Evolutionary conservation across 2,888 invertebrate species (phyloP).

Genomic region (Herminia tarsipennalis): DNA sequence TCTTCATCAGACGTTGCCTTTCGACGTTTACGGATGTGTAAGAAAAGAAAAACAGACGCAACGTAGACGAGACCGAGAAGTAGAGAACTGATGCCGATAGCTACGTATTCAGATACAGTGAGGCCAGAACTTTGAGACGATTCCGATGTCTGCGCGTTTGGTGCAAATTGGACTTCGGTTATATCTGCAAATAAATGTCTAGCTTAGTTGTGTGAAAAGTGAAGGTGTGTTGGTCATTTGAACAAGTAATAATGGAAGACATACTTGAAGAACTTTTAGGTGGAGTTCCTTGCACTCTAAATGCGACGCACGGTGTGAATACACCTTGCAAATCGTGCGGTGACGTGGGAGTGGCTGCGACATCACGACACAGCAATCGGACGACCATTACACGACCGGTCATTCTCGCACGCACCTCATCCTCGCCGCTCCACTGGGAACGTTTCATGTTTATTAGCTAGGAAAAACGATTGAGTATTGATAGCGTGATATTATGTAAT

Average conservation of each 20-base stretch:
- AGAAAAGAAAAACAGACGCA: slow-evolving; percentile 92
- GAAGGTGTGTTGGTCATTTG: not conserved
- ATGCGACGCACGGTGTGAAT: slow-evolving; percentile 94
- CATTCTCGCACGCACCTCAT: slow-evolving; percentile 90
- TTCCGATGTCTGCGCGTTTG: slow-evolving; percentile 86
- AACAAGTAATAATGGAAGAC: slow-evolving; percentile 8
- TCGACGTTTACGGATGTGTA: slow-evolving; percentile 90
- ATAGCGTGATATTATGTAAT: not conserved
- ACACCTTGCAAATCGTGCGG: slow-evolving; percentile 85
- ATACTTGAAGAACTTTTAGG: slow-evolving; percentile 82
- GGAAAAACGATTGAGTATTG: not conserved
- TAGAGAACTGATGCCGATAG: slow-evolving; percentile 93
- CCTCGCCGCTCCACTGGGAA: slow-evolving; percentile 93
- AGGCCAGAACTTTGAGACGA: slow-evolving; percentile 86
- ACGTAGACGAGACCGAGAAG: slow-evolving; percentile 95
- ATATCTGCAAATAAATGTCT: slow-evolving; percentile 85
- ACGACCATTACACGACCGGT: slow-evolving; percentile 93
- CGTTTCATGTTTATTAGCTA: slow-evolving; percentile 42
- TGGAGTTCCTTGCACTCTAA: slow-evolving; percentile 93
- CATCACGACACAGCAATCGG: slow-evolving; percentile 91
- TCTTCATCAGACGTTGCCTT: slow-evolving; percentile 78
- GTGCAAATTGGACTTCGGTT: slow-evolving; percentile 91
- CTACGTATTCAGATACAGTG: slow-evolving; percentile 91
- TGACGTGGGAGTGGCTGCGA: slow-evolving; percentile 81
- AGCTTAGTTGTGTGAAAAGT: not conserved